phyloP scores from a whole-genome alignment of 2,797 vertebrate genomes.

The Sarcophilus harrisii region DNA sequence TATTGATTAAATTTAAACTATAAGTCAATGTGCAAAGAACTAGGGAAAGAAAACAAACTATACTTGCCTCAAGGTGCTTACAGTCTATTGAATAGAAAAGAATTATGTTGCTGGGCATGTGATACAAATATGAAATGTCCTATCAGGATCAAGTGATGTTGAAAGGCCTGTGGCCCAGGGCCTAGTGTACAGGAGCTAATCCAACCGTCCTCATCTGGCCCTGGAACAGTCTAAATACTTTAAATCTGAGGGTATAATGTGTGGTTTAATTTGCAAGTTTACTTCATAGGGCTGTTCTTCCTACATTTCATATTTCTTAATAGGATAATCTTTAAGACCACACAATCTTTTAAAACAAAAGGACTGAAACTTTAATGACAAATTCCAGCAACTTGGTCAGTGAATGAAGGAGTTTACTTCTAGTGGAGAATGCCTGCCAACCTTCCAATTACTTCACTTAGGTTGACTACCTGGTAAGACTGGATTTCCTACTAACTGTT shows the following conservation, averaged over 20 bases:
- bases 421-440: background rate
- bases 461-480: background rate
- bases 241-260: background rate
- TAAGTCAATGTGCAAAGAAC: background rate
- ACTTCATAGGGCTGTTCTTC: background rate
- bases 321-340: background rate
- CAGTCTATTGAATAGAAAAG: background rate
- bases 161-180: background rate
- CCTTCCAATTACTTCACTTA: background rate
- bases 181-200: background rate
- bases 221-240: background rate
- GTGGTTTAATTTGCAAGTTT: background rate
- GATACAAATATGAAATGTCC: background rate
- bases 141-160: background rate
- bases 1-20: background rate
- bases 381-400: background rate
- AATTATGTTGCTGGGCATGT: background rate
- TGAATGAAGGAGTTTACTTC: background rate
- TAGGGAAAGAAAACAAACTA: background rate
- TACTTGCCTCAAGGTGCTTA: background rate
- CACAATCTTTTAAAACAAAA: background rate
- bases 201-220: background rate
- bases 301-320: background rate
- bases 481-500: background rate
- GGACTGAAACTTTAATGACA: background rate